These are phyloP conservation scores for Enteromius argenteus DNA, from an alignment of 2,797 vertebrate species.

Conservation along the genomic window DNA sequence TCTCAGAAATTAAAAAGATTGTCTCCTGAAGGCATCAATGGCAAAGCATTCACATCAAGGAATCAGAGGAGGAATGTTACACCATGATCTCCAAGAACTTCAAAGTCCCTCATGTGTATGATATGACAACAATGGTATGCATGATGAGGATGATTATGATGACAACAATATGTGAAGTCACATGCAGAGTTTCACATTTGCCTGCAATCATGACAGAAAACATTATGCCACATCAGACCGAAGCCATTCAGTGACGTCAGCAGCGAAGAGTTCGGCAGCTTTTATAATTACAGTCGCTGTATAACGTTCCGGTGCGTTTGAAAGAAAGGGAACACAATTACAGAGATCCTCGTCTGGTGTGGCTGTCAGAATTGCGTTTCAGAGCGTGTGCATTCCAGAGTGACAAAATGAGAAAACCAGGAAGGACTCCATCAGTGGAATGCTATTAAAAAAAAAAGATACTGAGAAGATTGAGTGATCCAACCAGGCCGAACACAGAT, in stretches of 20 bases:
- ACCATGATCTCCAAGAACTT: slow-evolving; percentile 24
- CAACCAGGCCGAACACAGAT: slow-evolving; percentile 15
- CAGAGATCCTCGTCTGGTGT: slow-evolving; percentile 26
- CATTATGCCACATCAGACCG: slow-evolving; percentile 10
- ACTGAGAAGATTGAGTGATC: not conserved
- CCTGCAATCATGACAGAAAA: slow-evolving; percentile 2
- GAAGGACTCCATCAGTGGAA: slow-evolving; percentile 33
- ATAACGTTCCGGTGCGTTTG: slow-evolving; percentile 44
- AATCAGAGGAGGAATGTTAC: slow-evolving; percentile 20
- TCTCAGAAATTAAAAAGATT: not conserved
- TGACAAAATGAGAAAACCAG: slow-evolving; percentile 57
- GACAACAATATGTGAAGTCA: slow-evolving; percentile 33
- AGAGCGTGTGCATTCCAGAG: slow-evolving; percentile 36
- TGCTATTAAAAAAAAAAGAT: not conserved
- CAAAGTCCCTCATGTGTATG: slow-evolving; percentile 22
- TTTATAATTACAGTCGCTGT: slow-evolving; percentile 49
- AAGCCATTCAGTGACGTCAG: slow-evolving; percentile 36
- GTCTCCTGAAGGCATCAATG: slow-evolving; percentile 9
- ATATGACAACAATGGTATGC: slow-evolving; percentile 36
- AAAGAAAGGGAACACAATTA: slow-evolving; percentile 50
- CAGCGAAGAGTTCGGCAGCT: slow-evolving; percentile 20
- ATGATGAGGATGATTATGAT: slow-evolving; percentile 9
- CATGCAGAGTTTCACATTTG: slow-evolving; percentile 26
- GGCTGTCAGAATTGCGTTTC: slow-evolving; percentile 35
- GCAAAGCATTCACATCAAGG: slow-evolving; percentile 14